Conservation (phyloP, 2,797 vertebrate species). For the Molossus molossus region DNA sequence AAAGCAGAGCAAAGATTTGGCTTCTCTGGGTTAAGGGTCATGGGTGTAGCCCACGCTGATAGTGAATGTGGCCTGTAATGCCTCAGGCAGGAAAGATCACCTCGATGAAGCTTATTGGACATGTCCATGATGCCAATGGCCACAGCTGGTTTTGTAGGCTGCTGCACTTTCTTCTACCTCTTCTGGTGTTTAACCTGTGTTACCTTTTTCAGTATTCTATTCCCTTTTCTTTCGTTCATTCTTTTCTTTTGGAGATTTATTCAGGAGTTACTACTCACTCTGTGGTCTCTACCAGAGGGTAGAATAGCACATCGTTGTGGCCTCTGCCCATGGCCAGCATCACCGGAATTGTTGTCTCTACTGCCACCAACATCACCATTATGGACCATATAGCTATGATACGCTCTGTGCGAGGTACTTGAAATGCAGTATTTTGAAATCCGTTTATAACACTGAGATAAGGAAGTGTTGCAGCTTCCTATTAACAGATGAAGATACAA, state of each 20-base stretch:
- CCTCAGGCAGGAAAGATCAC: not conserved
- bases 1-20: not conserved
- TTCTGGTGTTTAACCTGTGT: not conserved
- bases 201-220: not conserved
- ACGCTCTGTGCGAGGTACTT: not conserved
- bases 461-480: not conserved
- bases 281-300: not conserved
- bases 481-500: conserved; percentile 11
- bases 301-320: not conserved
- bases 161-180: not conserved
- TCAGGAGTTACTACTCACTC: not conserved
- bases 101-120: not conserved
- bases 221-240: not conserved
- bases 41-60: not conserved
- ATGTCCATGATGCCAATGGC: not conserved
- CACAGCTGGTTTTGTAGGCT: not conserved
- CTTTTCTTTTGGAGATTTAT: not conserved
- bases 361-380: too few species aligned
- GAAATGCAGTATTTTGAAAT: not conserved
- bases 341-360: not conserved
- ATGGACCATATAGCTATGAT: fast-evolving
- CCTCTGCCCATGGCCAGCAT: fast-evolving
- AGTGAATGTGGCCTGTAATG: not conserved
- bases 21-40: not conserved
- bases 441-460: fast-evolving